A percentile compares a stretch with the other conserved stretches of the same genome.
Evolutionary conservation across 2,797 vertebrate species (phyloP).

Genomic region (Chrosomus eos): DNA sequence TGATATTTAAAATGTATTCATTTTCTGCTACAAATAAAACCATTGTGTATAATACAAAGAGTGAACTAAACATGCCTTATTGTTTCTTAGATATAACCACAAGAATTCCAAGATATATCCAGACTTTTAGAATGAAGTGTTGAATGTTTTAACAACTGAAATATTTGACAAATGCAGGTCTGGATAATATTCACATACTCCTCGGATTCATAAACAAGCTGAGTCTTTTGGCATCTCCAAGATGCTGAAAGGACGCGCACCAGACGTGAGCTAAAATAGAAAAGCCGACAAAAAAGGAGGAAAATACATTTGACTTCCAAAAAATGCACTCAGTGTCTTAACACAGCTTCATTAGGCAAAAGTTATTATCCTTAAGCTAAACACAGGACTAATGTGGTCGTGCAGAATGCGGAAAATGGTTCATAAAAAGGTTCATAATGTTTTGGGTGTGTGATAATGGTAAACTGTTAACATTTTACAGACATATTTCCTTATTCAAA

Average conservation of each 20-base stretch:
- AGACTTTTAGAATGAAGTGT: slow-evolving; percentile 46
- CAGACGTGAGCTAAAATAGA: slow-evolving; percentile 79
- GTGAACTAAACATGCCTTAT: slow-evolving; percentile 8
- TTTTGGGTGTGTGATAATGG: slow-evolving; percentile 66
- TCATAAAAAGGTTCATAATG: slow-evolving; percentile 60
- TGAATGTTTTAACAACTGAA: slow-evolving; percentile 54
- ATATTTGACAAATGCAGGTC: slow-evolving; percentile 56
- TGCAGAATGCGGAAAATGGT: slow-evolving; percentile 65
- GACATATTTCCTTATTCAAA: neutral
- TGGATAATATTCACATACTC: slow-evolving; percentile 62
- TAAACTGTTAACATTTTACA: slow-evolving; percentile 58
- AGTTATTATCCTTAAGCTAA: slow-evolving; percentile 70
- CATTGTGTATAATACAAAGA: neutral
- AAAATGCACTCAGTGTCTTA: slow-evolving; percentile 52
- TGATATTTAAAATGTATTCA: neutral
- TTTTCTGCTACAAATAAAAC: neutral
- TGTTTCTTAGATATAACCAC: slow-evolving; percentile 19
- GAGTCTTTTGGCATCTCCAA: slow-evolving; percentile 71
- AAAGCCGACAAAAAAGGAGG: slow-evolving; percentile 64
- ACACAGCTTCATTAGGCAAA: slow-evolving; percentile 66
- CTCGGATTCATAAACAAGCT: slow-evolving; percentile 62
- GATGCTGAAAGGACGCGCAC: slow-evolving; percentile 64
- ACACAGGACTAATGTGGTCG: slow-evolving; percentile 65
- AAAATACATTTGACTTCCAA: slow-evolving; percentile 71
- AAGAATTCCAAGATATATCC: slow-evolving; percentile 27